Percentiles rank a stretch among this genome's conserved stretches.
Evolutionary conservation across 2,888 invertebrate genomes (phyloP).

Genomic region (Leucoma salicis): DNA sequence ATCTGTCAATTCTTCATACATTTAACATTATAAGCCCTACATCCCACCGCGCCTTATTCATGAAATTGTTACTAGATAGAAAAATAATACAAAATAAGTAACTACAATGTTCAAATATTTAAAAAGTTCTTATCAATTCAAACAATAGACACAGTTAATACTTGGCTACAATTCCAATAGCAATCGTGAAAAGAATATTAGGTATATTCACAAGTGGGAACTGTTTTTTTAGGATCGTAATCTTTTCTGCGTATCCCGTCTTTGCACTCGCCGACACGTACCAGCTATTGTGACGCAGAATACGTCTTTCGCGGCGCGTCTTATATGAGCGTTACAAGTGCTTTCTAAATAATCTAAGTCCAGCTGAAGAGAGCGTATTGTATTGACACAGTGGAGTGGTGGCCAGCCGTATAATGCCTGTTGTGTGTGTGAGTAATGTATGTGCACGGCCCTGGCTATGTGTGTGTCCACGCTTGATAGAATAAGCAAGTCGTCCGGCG

Average conservation of each 20-base stretch:
- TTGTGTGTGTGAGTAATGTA: slow-evolving; percentile 56
- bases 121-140: slow-evolving; percentile 16
- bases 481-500: slow-evolving; percentile 81
- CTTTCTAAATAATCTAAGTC: slow-evolving; percentile 84
- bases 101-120: too few species aligned
- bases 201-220: slow-evolving; percentile 68
- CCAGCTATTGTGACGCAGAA: slow-evolving; percentile 78
- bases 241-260: slow-evolving; percentile 75
- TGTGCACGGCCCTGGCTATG: slow-evolving; percentile 45
- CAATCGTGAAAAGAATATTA: slow-evolving; percentile 69
- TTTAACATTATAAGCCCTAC: slow-evolving; percentile 53
- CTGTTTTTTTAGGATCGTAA: slow-evolving; percentile 82
- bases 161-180: slow-evolving; percentile 43
- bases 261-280: slow-evolving; percentile 75
- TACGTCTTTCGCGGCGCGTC: slow-evolving; percentile 79
- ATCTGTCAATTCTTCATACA: slow-evolving; percentile 61
- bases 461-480: slow-evolving; percentile 79
- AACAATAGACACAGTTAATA: slow-evolving; percentile 39
- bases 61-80: too few species aligned
- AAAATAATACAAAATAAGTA: too few species aligned
- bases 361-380: slow-evolving; percentile 82
- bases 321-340: slow-evolving; percentile 84
- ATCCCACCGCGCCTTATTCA: too few species aligned
- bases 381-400: slow-evolving; percentile 83
- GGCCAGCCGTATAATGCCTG: slow-evolving; percentile 79